Conservation (phyloP, 2,797 vertebrate species). For the Urocyon cinereoargenteus region DNA sequence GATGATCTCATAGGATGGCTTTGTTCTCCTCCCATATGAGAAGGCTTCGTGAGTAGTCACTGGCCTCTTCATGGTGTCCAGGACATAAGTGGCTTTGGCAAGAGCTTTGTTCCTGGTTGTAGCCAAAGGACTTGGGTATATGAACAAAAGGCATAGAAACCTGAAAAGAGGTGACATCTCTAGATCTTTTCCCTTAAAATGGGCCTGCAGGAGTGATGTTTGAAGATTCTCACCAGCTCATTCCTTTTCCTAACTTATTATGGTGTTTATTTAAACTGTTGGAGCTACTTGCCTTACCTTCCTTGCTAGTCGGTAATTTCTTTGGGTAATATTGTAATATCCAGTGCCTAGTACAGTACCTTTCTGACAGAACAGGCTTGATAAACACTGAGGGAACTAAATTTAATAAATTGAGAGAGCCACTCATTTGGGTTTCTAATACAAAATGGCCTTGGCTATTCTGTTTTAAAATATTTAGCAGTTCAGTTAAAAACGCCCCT, state of each 20-base stretch:
- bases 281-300: not conserved
- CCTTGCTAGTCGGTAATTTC: not conserved
- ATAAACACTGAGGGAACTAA: constrained; percentile 73
- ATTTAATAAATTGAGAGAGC: constrained; percentile 79
- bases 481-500: constrained; percentile 83
- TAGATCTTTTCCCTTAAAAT: not conserved
- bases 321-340: not conserved
- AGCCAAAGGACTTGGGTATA: not conserved
- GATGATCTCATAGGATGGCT: not conserved
- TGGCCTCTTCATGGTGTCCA: not conserved
- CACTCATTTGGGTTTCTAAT: constrained; percentile 83
- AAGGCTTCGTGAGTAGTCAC: not conserved
- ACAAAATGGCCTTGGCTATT: constrained; percentile 81
- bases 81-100: not conserved
- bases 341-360: not conserved
- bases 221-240: not conserved
- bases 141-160: not conserved
- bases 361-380: constrained; percentile 63
- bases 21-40: not conserved
- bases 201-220: not conserved
- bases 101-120: not conserved
- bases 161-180: not conserved
- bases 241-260: not conserved
- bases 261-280: not conserved
- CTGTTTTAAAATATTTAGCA: constrained; percentile 84